Conservation (phyloP, 2,797 vertebrate genomes). For the Haliaeetus albicilla region DNA sequence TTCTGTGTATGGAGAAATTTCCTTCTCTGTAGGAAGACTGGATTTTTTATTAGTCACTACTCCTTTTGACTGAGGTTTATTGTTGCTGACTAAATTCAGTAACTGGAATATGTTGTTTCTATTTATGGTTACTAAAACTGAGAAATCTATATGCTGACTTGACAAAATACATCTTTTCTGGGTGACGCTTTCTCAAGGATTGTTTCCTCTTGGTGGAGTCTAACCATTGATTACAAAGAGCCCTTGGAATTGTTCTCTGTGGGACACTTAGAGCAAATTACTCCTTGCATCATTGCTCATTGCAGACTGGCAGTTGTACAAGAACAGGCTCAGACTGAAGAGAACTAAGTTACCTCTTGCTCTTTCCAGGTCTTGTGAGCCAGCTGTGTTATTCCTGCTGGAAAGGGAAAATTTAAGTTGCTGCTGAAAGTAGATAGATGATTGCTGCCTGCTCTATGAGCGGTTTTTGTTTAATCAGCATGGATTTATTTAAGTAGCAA, state of each 20-base stretch:
- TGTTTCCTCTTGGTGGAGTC: not conserved
- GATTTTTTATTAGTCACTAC: not conserved
- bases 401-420: not conserved
- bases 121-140: not conserved
- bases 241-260: not conserved
- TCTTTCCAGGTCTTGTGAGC: not conserved
- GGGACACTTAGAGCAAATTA: not conserved
- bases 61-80: not conserved
- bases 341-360: not conserved
- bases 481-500: not conserved
- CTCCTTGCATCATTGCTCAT: not conserved
- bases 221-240: not conserved
- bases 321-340: not conserved
- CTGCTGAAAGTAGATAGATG: not conserved
- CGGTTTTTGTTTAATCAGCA: not conserved
- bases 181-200: not conserved
- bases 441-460: not conserved
- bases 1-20: not conserved
- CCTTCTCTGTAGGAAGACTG: not conserved
- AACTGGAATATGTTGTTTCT: not conserved
- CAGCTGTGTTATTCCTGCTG: not conserved
- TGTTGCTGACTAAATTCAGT: conserved; percentile 1
- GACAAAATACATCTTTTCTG: not conserved
- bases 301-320: not conserved
- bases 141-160: not conserved